Evolutionary conservation across 2,888 invertebrate species (phyloP), one percentile per base, ranked within the genome.

Genomic region (Yponomeuta sedellus): DNA sequence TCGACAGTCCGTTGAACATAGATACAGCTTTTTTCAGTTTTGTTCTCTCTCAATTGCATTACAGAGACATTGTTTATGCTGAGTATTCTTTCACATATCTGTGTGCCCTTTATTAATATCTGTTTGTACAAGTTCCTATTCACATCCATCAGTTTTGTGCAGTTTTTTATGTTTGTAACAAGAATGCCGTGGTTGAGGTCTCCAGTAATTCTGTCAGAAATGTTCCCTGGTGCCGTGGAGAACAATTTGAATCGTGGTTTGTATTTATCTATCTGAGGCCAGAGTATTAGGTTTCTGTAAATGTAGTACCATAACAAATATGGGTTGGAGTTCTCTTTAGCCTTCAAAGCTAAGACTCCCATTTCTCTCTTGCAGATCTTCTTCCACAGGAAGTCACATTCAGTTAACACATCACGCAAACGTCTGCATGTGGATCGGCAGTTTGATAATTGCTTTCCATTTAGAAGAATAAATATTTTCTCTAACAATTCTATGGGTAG

Each of bases 401-500:
- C 71, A 65, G 87, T 84, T 5, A 89, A 77, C 1, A 71, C 69
- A 65, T 80, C 81, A 69, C 77, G 79, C 88, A 87, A 88, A 66
- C 72, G 70, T 70, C 73, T 84, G 68, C 83, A 83, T 1, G 88
- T 86, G 69, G 83, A 72, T 4, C 87, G 77, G 69, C 85, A 86
- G 68, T 71, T 77, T 34, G 82, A 84, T 2, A 88, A 67, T 1
- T 82, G 81, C 16, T 69, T 68, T 12, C 88, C 88, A 65, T 88
- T 82, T 1, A 77, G 75, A 67, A 77, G 74, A 20, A 73, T 71
- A 10, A 89, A 71, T 70, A 89, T 83, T 73, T 86, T 84, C 25
- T 82, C 69, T 20, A 88, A 77, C n/a, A 79, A 78, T 74, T 89
- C 88, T 20, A 83, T 44, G 2, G 88, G 88, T 39, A 89, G 34